Base-by-base conservation (phyloP, 1,140 invertebrate genomes). In the Neuroterus valhalla region DNA sequence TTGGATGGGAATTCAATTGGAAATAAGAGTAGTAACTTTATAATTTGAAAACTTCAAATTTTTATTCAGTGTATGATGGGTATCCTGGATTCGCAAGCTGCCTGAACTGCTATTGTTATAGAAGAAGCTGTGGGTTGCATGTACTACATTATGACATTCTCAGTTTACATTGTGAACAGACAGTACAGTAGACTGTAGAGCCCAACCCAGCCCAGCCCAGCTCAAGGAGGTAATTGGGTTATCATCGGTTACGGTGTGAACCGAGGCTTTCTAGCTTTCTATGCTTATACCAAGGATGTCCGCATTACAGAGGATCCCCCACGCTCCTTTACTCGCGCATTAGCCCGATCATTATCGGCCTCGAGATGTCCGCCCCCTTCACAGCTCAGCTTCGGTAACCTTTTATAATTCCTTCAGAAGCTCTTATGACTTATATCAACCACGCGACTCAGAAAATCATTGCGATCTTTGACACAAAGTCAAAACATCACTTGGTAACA, bases 191-290 rank as follows among this genome's bases (percentile, higher is more conserved):
- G 15, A 8, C n/a, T n/a, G 46, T 3, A 5, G 15, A 6, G 12
- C 55, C 55, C 55, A 62, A 26, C 55, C 52, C 52, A 55, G 78
- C 73, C 72, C 74, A 78, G 70, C 50, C 73, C 77, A 71, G 17
- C 69, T 43, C 50, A 15, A 73, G 73, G 23, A 62, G 23, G 80
- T 81, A 85, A 84, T 84, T 85, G 84, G 84, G 84, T 85, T 85
- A 85, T 83, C 78, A 84, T 81, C 77, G 78, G 78, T 76, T 80
- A 76, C 73, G 68, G 74, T 72, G 75, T 71, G 71, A 55, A 75
- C 75, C 80, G 83, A 85, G 84, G 84, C 84, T 85, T 85, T 85
- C 84, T 85, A 85, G 83, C 84, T 85, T 85, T 85, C 84, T 85
- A 84, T 80, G 82, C 82, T 85, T 85, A 84, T 83, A 82, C 82